Evolutionary conservation across 2,113 vertebrate genomes (phyloP), one percentile per base, ranked within the genome.

Genomic region (Pygoscelis antarcticus): DNA sequence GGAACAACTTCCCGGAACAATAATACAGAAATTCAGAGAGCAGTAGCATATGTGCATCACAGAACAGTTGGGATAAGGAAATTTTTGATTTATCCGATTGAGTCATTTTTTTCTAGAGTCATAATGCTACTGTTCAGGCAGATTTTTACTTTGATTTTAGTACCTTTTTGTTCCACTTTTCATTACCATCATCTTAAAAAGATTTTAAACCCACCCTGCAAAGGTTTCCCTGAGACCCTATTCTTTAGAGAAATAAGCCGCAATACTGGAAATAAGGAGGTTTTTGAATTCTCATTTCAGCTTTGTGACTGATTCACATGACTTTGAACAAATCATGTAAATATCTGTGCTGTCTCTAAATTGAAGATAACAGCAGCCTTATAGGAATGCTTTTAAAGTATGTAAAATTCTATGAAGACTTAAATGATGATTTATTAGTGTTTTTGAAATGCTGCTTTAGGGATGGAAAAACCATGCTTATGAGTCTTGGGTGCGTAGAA

Each of bases 321-420:
- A 78, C 96, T 95, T 93, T 89, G 71, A 96, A 95, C 76, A 92
- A 92, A 94, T 93, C 92, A 86, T 47, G 10, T 61, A 89, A 92
- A 30, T 88, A 89, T 88, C 94, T 87, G 55, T 68, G 44, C 76
- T 95, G 86, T 95, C 83, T 95, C 68, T 93, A 47, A 95, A 83
- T 21, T 78, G 64, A 89, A 92, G 83, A 86, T 95, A 95, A 91
- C 75, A 94, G 76, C 61, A 89, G 87, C 78, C 91, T 87, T 81
- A 68, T 34, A 81, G 89, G 86, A 93, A 90, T 94, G 90, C 61
- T 91, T 92, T 95, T 71, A 87, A 95, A 91, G 57, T 44, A 25
- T 78, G 76, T 84, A 84, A 87, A 95, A 89, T 69, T 95, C 44
- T 92, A 49, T 79, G 61, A 89, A 87, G 83, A 76, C 69, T 86